Evolutionary conservation across 2,113 vertebrate species (phyloP), one percentile per base, ranked within the genome.

Genomic region (Corvus hawaiiensis): DNA sequence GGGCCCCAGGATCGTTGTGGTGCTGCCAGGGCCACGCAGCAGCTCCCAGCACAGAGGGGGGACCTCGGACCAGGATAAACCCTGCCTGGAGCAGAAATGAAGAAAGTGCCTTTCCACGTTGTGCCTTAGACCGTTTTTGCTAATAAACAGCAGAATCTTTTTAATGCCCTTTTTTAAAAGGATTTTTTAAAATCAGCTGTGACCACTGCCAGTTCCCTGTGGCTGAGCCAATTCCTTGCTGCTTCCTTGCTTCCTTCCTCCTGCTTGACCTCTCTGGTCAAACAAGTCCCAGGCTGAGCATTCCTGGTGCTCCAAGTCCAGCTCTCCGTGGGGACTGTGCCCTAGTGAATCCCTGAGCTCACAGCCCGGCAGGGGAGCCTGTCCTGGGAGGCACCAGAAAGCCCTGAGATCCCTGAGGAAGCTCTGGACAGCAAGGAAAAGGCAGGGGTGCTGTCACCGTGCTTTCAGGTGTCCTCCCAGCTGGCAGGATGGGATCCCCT

Each of bases 1-100:
- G 39, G 33, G 52, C 64, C 13, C 16, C 2, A 0, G 33, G 28
- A 48, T 39, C 2, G 0, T 13, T 71, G 28, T 3, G 62, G 43
- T 61, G 68, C 63, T 20, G 14, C 49, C 48, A 21, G 49, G 61
- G 74, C 76, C 33, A 7, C 2, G 0, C 56, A 26, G 13, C 6
- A 2, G 23, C 37, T 52, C 28, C 74, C 2, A 9, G 11, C 39
- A 37, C 89, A 63, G 44, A 86, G 58, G 27, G 26, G 61, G 58
- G 17, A 43, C 71, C 49, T 83, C 2, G 0, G 48, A 24, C 32
- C 10, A 3, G 35, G 33, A n/a, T 23, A 9, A 66, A 73, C 41
- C 64, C 2, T 13, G 28, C 9, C 0, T 16, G 67, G 72, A 33
- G n/a, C 63, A 66, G 86, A 80, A 68, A 48, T 27, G 18, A 58